Conservation (phyloP, 2,797 vertebrate genomes). For the Smutsia temminckii region DNA sequence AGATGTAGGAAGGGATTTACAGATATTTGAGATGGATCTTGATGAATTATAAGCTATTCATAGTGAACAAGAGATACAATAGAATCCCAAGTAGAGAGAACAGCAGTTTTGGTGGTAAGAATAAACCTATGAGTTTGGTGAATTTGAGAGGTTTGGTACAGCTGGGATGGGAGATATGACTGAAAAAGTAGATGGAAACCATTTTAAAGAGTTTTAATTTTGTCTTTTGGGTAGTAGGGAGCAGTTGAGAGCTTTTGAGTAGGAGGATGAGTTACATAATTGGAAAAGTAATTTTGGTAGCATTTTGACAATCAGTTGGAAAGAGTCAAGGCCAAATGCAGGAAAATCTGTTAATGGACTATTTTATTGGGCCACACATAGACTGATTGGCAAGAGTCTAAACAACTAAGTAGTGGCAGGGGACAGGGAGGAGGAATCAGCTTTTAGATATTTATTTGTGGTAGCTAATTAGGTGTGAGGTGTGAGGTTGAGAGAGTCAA, state of each 20-base stretch:
- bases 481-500: not conserved
- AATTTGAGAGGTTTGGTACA: constrained; percentile 13
- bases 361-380: not conserved
- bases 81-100: not conserved
- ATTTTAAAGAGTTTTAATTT: constrained; percentile 35
- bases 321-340: constrained; percentile 4
- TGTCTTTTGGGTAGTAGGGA: not conserved
- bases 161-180: not conserved
- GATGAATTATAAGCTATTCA: constrained; percentile 22
- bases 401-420: not conserved
- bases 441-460: not conserved
- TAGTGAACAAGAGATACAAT: not conserved
- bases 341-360: not conserved
- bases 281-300: not conserved
- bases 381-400: not conserved
- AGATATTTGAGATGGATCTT: constrained; percentile 53
- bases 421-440: not conserved
- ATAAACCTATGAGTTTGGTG: not conserved
- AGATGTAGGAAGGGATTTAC: not conserved
- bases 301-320: constrained; percentile 12
- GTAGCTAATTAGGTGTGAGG: not conserved
- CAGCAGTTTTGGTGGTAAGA: not conserved
- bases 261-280: constrained; percentile 10
- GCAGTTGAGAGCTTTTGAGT: constrained; percentile 10
- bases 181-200: not conserved